Evolutionary conservation across 2,888 invertebrate genomes (phyloP), one percentile per base, ranked within the genome.

Genomic region (Petrolisthes manimaculis): DNA sequence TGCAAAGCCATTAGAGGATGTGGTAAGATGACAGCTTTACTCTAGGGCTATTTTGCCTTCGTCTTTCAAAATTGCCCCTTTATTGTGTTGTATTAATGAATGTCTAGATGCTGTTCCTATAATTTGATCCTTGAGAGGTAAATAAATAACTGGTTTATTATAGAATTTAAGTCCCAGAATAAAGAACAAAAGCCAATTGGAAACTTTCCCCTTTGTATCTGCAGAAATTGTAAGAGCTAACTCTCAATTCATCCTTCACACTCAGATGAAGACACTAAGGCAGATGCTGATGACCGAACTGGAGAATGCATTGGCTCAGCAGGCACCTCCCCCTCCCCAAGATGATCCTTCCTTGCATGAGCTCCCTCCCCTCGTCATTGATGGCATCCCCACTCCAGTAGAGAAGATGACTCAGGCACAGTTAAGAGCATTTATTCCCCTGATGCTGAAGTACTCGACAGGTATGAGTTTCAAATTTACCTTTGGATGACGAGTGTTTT

Each of bases 331-430:
- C 21, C 96, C 96, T 92, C 95, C 95, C 78, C 96, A 95, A 92
- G 98, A 98, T 92, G 98, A 97, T 94, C 97, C 98, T 5, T 96
- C 97, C 91, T 95, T 98, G 88, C 98, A 98, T 94, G 98, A 98
- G 94, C 94, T 99, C 93, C 99, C 99, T 91, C 98, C 98, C 79
- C 95, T 99, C 91, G 97, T 98, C 92, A 97, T 99, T 92, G 98
- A 99, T 94, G 98, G 98, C 91, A 99, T 98, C 93, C 98, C 98
- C 91, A 99, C 98, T 90, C 98, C 98, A 21, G 98, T 99, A 0
- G 98, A 99, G 94, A 99, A 99, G 95, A 99, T 99, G 99, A 99
- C 98, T 74, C 98, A 98, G 94, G 98, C 98, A 86, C 98, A 99
- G 94, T 94, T 99, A 90, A 94, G 99, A 92, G 98, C 98, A 89